Percentiles rank a stretch among this genome's conserved stretches.
Evolutionary conservation across 2,113 vertebrate species (phyloP).

Genomic region (Oryzias javanicus): DNA sequence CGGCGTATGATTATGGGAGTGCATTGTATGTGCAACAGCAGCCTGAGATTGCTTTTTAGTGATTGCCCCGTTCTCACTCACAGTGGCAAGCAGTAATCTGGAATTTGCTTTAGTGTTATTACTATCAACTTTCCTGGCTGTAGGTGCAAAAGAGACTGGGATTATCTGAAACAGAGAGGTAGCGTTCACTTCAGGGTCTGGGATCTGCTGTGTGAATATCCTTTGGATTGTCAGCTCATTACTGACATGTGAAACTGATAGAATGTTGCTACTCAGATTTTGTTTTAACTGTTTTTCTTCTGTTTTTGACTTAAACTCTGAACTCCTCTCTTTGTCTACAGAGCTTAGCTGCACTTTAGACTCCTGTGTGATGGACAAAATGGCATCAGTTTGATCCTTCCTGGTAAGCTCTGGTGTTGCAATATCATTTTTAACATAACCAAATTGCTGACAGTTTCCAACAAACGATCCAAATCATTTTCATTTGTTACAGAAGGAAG

Average conservation of each 20-base stretch:
- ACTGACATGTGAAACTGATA: constrained; percentile 5
- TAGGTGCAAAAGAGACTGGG: constrained; percentile 9
- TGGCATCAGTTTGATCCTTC: constrained; percentile 5
- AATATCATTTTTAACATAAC: constrained; percentile 8
- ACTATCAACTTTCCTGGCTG: not conserved
- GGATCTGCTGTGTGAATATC: constrained; percentile 4
- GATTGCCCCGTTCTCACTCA: not conserved
- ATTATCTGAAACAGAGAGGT: constrained; percentile 18
- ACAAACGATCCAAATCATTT: constrained; percentile 9
- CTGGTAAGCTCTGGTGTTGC: constrained; percentile 5
- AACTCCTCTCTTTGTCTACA: constrained; percentile 7
- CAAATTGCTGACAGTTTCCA: not conserved
- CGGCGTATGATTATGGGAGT: constrained; percentile 12
- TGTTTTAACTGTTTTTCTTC: not conserved
- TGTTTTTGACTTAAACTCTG: constrained; percentile 5
- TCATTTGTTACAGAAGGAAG: constrained; percentile 12
- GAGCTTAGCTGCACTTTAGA: constrained; percentile 14
- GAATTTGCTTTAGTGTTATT: constrained; percentile 6
- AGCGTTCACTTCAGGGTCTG: constrained; percentile 3
- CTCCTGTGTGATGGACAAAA: constrained; percentile 5
- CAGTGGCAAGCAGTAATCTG: constrained; percentile 13
- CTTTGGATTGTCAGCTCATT: constrained; percentile 6
- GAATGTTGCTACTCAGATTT: not conserved
- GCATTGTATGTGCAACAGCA: constrained; percentile 7
- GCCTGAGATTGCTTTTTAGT: constrained; percentile 21